Conservation (phyloP, 2,888 invertebrate genomes). For the Gandaritis pyraliata region DNA sequence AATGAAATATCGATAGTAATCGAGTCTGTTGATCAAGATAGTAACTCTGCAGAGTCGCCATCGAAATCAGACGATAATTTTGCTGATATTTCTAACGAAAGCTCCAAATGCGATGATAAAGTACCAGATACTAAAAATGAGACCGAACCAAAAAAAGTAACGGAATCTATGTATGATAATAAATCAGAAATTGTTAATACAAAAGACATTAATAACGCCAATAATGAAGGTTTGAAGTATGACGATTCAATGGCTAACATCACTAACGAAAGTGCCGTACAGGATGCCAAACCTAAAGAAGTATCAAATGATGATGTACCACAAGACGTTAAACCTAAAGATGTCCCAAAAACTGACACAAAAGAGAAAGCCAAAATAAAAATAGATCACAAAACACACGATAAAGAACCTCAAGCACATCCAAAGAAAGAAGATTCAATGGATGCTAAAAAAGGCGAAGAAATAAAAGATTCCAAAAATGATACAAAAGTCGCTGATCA, state of each 20-base stretch:
- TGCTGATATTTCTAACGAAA: slow-evolving; percentile 69
- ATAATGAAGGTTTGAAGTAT: slow-evolving; percentile 19
- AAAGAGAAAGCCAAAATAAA: slow-evolving; percentile 40
- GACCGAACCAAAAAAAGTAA: not conserved
- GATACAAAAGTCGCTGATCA: slow-evolving; percentile 11
- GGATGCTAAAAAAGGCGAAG: slow-evolving; percentile 43
- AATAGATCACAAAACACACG: slow-evolving; percentile 24
- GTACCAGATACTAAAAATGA: slow-evolving; percentile 29
- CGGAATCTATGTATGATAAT: not conserved
- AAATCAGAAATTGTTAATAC: slow-evolving; percentile 2
- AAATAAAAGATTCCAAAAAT: slow-evolving; percentile 22
- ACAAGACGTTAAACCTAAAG: slow-evolving; percentile 16
- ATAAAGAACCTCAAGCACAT: slow-evolving; percentile 36
- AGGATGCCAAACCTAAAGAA: not conserved
- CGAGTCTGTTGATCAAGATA: slow-evolving; percentile 47
- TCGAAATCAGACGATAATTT: slow-evolving; percentile 72
- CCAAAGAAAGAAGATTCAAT: slow-evolving; percentile 54
- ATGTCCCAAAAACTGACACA: slow-evolving; percentile 32
- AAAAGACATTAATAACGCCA: not conserved
- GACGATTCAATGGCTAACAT: slow-evolving; percentile 21
- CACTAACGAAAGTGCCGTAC: slow-evolving; percentile 9
- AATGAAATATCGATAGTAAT: slow-evolving; percentile 24
- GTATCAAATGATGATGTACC: not conserved
- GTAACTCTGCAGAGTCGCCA: slow-evolving; percentile 56
- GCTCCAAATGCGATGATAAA: slow-evolving; percentile 60